Base-by-base conservation (phyloP, 2,888 invertebrate genomes). In the Diplazon laetatorius region DNA sequence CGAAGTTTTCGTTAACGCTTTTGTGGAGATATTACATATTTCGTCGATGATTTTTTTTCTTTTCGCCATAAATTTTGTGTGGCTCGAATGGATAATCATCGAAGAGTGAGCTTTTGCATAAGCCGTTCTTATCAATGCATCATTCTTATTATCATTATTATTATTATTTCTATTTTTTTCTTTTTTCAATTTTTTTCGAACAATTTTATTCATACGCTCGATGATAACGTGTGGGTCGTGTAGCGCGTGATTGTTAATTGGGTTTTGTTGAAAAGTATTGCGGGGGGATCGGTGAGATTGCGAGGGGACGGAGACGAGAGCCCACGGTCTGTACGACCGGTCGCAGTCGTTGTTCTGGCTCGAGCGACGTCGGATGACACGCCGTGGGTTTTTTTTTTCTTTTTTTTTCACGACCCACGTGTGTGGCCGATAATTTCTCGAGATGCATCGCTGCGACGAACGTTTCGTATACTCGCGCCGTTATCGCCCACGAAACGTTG, bases 401-500 rank as follows among this genome's bases (percentile, higher is more conserved):
- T n/a, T n/a, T n/a, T n/a, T n/a, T n/a, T n/a, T n/a, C 82, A 63
- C 87, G 77, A 74, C 86, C 86, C 84, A 87, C 87, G 84, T 83
- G 59, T n/a, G n/a, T n/a, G n/a, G n/a, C 74, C 69, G 30, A 70
- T 59, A 48, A n/a, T n/a, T 46, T 48, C 30, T 30, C 30, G 30
- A 2, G 30, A 6, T 30, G 30, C 30, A 30, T 6, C 71, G 20
- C 14, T 62, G 46, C 46, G 60, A 37, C 35, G 37, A 50, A 66
- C 65, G n/a, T 6, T 25, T 60, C 55, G 10, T 16, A 35, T 48
- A 25, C 35, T 18, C 46, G 30, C 20, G 44, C 63, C 44, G 66
- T 55, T 35, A 48, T 59, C 81, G 84, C 86, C 86, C 84, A 88
- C 86, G 85, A 57, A 55, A 57, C 30, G 55, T 62, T 39, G n/a